Evolutionary conservation across 2,797 vertebrate genomes (phyloP).

Genomic region (Chelon labrosus): DNA sequence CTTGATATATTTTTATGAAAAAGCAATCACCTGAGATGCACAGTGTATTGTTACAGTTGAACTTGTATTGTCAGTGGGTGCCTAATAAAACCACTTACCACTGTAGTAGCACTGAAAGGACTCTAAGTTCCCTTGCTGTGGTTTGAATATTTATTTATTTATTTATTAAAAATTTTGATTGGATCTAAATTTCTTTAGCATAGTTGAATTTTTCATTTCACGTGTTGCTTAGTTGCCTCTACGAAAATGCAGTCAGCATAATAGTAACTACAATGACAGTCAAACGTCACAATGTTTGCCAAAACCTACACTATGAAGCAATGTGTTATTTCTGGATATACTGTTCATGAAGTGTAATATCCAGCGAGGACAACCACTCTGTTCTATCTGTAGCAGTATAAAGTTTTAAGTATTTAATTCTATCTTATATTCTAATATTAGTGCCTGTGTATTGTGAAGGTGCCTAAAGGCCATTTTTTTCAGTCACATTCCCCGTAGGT

Average conservation of each 20-base stretch:
- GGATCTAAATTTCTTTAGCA: not conserved
- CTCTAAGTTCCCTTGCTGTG: not conserved
- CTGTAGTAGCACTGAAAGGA: conserved; percentile 50
- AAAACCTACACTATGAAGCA: conserved; percentile 3
- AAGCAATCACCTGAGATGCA: conserved; percentile 46
- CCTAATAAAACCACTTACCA: conserved; percentile 41
- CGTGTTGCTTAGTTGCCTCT: not conserved
- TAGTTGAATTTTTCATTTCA: not conserved
- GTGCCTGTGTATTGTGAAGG: conserved; percentile 72
- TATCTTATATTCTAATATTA: conserved; percentile 44
- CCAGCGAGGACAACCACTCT: not conserved
- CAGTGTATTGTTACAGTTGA: conserved; percentile 31
- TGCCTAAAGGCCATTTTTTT: conserved; percentile 56
- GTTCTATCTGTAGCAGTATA: conserved; percentile 25
- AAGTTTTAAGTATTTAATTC: conserved; percentile 29
- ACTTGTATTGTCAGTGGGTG: conserved; percentile 37
- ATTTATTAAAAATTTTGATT: not conserved
- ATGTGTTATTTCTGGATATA: conserved; percentile 14
- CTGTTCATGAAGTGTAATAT: not conserved
- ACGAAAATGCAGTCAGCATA: not conserved
- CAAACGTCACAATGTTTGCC: conserved; percentile 3
- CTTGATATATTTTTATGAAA: conserved; percentile 4
- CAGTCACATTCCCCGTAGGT: conserved; percentile 32
- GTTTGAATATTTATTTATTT: conserved; percentile 17
- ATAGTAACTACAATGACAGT: not conserved